These are phyloP conservation scores for Dicaeum eximium DNA, from an alignment of 2,113 vertebrate species.

Conservation along the genomic window DNA sequence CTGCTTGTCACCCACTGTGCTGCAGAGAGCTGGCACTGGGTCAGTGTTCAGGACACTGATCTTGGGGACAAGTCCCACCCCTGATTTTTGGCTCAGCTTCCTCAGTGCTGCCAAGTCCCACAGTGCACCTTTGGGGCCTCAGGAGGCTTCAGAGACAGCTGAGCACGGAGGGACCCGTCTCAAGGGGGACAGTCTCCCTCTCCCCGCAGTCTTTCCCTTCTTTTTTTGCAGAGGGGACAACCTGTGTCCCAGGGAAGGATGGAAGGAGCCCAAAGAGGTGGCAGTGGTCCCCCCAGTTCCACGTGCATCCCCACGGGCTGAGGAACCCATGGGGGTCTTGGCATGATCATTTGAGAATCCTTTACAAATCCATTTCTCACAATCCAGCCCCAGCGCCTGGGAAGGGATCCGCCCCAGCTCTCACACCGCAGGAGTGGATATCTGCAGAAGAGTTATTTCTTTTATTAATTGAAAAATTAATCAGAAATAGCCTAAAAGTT, in stretches of 20 bases:
- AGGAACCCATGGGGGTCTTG: background rate
- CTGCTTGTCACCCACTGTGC: background rate
- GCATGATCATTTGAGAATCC: background rate
- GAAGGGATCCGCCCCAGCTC: background rate
- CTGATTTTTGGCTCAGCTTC: background rate
- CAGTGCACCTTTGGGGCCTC: accelerated
- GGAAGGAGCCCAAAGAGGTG: background rate
- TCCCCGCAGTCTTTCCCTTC: accelerated
- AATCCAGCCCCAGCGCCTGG: accelerated
- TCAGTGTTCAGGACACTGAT: background rate
- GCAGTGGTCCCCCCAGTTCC: accelerated
- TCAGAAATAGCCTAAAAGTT: background rate
- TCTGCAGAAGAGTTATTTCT: background rate
- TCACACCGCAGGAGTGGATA: background rate
- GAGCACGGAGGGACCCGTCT: accelerated
- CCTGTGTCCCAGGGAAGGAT: background rate
- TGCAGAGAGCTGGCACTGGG: accelerated
- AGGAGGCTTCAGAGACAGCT: background rate
- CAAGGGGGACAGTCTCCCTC: background rate
- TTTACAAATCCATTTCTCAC: too few species aligned
- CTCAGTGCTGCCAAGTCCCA: accelerated
- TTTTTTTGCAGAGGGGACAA: background rate
- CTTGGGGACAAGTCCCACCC: accelerated
- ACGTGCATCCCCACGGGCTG: accelerated
- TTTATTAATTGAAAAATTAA: background rate